Evolutionary conservation across 2,888 invertebrate genomes (phyloP).

Genomic region (Cheilosia variabilis): DNA sequence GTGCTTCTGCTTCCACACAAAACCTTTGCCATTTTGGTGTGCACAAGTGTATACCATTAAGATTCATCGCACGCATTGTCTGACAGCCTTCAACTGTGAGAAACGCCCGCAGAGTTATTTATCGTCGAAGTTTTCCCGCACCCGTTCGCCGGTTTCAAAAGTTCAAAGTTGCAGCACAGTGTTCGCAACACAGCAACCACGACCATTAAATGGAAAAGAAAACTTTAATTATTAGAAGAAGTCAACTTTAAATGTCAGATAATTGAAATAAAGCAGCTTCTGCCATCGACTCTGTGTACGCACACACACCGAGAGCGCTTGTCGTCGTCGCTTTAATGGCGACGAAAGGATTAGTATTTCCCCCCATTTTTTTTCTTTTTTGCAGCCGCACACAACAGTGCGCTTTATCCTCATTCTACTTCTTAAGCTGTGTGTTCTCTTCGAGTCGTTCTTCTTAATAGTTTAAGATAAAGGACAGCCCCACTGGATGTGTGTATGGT

Average conservation of each 20-base stretch:
- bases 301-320: neutral
- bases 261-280: constrained; percentile 66
- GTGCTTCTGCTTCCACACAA: neutral
- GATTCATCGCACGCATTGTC: constrained; percentile 49
- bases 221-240: constrained; percentile 56
- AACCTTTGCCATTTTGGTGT: constrained; percentile 29
- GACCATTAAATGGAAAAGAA: constrained; percentile 25
- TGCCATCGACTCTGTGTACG: constrained; percentile 26
- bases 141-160: constrained; percentile 11
- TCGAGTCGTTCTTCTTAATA: constrained; percentile 44
- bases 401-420: constrained; percentile 8
- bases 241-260: constrained; percentile 65
- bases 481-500: constrained; percentile 38
- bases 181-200: constrained; percentile 12
- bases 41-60: constrained; percentile 10
- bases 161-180: constrained; percentile 30
- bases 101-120: constrained; percentile 30
- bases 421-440: constrained; percentile 27
- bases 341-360: constrained; percentile 59
- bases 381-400: constrained; percentile 22
- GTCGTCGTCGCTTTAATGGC: constrained; percentile 48
- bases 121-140: constrained; percentile 34
- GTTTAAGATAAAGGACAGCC: constrained; percentile 73
- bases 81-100: constrained; percentile 12
- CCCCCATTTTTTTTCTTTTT: neutral